Percentiles rank a stretch among this genome's conserved stretches.
Conservation (phyloP, 2,797 vertebrate genomes). For the Nyctibius grandis region DNA sequence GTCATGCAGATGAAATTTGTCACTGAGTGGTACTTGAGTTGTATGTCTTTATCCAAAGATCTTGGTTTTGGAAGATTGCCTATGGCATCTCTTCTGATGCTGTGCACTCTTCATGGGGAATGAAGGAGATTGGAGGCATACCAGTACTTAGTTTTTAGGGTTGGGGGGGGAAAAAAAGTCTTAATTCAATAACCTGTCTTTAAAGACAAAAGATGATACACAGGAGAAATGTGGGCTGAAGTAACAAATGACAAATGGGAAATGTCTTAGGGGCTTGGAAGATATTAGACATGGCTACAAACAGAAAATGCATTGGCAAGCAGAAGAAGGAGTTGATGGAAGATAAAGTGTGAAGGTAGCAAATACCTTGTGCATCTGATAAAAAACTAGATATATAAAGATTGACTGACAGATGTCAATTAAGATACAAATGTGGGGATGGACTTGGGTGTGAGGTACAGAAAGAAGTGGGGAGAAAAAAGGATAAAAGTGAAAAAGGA, state of each 20-base stretch:
- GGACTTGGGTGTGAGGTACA: neutral
- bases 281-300: neutral
- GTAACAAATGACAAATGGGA: neutral
- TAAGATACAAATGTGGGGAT: neutral
- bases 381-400: neutral
- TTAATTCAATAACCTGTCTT: accelerated
- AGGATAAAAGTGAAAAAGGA: neutral
- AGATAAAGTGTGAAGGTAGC: neutral
- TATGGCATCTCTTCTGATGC: neutral
- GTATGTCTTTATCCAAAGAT: neutral
- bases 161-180: neutral
- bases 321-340: neutral
- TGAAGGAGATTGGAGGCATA: neutral
- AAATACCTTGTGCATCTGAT: neutral
- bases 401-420: neutral
- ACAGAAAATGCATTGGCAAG: neutral
- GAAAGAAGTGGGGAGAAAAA: neutral
- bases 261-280: accelerated
- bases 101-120: accelerated
- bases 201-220: neutral
- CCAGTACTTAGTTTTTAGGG: neutral
- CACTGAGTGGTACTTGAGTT: neutral
- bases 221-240: neutral
- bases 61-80: neutral
- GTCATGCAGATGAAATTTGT: neutral